Evolutionary conservation across 2,113 vertebrate genomes (phyloP).

Genomic region (Seriola aureovittata): DNA sequence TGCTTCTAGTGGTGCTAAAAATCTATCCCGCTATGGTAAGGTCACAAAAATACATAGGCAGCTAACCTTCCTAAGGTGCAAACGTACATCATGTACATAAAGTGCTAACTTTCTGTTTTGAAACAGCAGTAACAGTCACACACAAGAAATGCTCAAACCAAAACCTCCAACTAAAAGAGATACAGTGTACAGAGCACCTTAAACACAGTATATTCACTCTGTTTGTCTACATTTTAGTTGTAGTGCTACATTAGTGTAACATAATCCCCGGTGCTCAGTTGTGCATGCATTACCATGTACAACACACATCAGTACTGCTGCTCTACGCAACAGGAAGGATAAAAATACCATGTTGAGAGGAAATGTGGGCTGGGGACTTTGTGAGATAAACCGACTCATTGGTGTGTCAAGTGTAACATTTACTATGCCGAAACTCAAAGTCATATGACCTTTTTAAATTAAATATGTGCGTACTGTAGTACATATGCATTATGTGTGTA

Average conservation of each 20-base stretch:
- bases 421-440: background rate
- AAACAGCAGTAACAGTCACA: background rate
- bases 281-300: too few species aligned
- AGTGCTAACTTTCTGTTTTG: slow-evolving; percentile 57
- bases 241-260: slow-evolving; percentile 8
- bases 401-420: background rate
- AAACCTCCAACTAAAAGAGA: background rate
- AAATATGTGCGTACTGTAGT: background rate
- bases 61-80: slow-evolving; percentile 33
- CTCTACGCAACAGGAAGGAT: slow-evolving; percentile 13
- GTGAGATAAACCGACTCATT: background rate
- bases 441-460: background rate
- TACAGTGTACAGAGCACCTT: slow-evolving; percentile 17
- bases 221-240: slow-evolving; percentile 11
- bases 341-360: background rate
- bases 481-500: background rate
- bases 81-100: slow-evolving; percentile 48
- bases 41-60: background rate
- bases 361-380: background rate
- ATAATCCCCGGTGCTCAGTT: slow-evolving; percentile 1
- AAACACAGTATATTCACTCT: background rate
- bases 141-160: slow-evolving; percentile 2
- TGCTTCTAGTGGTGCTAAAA: slow-evolving; percentile 27
- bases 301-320: background rate
- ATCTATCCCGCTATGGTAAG: background rate